Conservation (phyloP, 1,140 invertebrate species). For the Orchestia grillus region DNA sequence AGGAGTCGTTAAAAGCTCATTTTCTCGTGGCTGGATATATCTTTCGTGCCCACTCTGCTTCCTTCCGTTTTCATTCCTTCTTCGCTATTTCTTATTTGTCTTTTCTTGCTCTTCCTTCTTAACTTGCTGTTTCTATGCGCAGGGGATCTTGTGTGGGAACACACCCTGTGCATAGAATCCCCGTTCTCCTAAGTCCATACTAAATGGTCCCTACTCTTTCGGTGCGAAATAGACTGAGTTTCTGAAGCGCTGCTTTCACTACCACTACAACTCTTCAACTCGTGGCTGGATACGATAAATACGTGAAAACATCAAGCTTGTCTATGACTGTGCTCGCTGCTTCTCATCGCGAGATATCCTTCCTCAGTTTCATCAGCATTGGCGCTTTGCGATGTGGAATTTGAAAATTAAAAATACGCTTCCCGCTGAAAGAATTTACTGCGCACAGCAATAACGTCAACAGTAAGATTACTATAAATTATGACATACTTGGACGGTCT, state of each 20-base stretch:
- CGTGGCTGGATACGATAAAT: not conserved
- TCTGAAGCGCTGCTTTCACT: too few relatives aligned
- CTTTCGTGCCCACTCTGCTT: too few relatives aligned
- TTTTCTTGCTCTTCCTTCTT: too few relatives aligned
- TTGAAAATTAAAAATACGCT: not conserved
- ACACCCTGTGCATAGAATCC: too few relatives aligned
- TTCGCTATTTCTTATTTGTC: too few relatives aligned
- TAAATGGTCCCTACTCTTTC: too few relatives aligned
- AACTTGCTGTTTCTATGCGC: too few relatives aligned
- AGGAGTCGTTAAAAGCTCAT: not conserved
- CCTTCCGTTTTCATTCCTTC: too few relatives aligned
- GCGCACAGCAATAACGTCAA: not conserved
- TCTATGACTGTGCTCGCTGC: not conserved
- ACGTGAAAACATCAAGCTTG: not conserved
- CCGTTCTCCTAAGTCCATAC: too few relatives aligned
- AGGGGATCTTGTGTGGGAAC: too few relatives aligned
- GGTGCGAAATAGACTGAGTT: too few relatives aligned
- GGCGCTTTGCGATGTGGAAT: not conserved
- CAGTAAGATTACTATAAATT: not conserved
- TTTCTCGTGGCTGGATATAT: not conserved
- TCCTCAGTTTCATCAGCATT: not conserved
- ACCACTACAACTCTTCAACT: too few relatives aligned
- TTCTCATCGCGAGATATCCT: not conserved
- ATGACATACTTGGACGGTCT: not conserved
- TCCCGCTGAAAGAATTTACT: not conserved